Evolutionary conservation across 1,140 invertebrate genomes (phyloP).

Genomic region (Goniozus legneri): DNA sequence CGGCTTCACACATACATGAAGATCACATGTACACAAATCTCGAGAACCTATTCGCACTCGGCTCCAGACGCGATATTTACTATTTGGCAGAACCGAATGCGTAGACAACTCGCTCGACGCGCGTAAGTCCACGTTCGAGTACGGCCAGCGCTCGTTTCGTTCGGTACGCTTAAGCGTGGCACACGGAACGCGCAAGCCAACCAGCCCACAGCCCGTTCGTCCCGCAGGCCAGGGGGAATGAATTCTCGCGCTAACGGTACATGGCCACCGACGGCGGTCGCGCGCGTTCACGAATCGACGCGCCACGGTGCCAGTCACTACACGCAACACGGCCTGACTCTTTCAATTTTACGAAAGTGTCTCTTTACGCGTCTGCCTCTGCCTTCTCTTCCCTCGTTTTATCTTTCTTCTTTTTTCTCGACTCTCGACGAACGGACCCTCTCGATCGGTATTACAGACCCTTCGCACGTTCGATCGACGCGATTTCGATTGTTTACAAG

Average conservation of each 20-base stretch:
- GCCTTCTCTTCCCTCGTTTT: background rate
- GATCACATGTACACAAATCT: too few species aligned
- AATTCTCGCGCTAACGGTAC: conserved; percentile 39
- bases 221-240: conserved; percentile 29
- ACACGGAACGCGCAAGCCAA: too few species aligned
- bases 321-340: too few species aligned
- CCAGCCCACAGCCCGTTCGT: too few species aligned
- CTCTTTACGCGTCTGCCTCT: conserved; percentile 1
- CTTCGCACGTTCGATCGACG: too few species aligned
- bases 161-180: conserved; percentile 23
- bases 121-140: conserved; percentile 21
- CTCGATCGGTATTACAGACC: too few species aligned
- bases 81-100: too few species aligned
- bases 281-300: conserved; percentile 22
- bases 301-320: conserved; percentile 14
- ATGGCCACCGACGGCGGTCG: conserved; percentile 24
- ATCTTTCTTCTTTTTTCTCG: conserved; percentile 14
- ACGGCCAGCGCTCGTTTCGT: conserved; percentile 12
- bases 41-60: too few species aligned
- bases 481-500: too few species aligned
- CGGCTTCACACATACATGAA: too few species aligned
- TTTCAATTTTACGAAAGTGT: background rate
- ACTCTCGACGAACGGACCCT: conserved; percentile 7
- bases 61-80: too few species aligned
- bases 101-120: too few species aligned